These are phyloP conservation scores for Daktulosphaira vitifoliae DNA, from an alignment of 1,140 invertebrate genomes.

Conservation along the genomic window DNA sequence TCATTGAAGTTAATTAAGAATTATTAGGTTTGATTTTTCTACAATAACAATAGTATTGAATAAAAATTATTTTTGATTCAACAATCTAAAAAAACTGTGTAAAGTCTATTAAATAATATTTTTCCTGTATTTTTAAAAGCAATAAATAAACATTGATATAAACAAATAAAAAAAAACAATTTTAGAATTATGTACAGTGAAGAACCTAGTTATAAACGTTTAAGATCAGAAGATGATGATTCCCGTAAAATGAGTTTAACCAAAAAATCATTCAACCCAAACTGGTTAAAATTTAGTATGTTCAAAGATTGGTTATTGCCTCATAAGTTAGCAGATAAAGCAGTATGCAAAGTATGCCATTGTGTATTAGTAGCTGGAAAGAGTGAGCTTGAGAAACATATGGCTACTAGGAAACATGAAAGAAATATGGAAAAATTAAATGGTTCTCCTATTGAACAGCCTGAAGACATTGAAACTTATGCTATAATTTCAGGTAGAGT, in stretches of 20 bases:
- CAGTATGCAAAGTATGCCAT: constrained; percentile 40
- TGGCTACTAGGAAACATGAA: constrained; percentile 40
- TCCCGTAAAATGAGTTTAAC: constrained; percentile 29
- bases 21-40: no score
- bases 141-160: no score
- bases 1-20: no score
- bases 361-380: constrained; percentile 40
- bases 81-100: no score
- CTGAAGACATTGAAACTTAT: constrained; percentile 23
- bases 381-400: constrained; percentile 42
- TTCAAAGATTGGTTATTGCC: constrained; percentile 40
- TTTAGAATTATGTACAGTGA: constrained; percentile 28
- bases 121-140: no score
- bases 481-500: constrained; percentile 25
- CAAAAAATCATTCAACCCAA: constrained; percentile 36
- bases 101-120: no score
- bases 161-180: constrained; percentile 19
- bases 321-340: constrained; percentile 38
- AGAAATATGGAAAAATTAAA: constrained; percentile 33
- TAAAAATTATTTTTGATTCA: no score
- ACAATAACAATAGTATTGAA: no score
- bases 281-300: constrained; percentile 39
- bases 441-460: constrained; percentile 17
- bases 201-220: constrained; percentile 23
- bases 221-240: constrained; percentile 19